Evolutionary conservation across 2,888 invertebrate species (phyloP).

Genomic region (Pheosia tremula): DNA sequence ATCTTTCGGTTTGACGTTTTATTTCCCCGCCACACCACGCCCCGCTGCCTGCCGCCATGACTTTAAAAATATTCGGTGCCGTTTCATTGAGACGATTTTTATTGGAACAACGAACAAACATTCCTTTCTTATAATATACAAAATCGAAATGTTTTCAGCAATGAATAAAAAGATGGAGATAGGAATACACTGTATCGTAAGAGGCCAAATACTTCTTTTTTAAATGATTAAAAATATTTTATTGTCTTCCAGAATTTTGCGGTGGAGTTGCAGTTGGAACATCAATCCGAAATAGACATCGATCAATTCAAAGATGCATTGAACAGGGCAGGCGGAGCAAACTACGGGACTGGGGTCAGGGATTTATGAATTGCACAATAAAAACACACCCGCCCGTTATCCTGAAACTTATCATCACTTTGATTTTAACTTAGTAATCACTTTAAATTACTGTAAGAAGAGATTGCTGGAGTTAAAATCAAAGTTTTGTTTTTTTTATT

Average conservation of each 20-base stretch:
- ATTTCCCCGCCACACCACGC: constrained; percentile 22
- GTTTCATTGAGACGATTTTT: constrained; percentile 39
- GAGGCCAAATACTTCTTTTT: background rate
- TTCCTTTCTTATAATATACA: no score
- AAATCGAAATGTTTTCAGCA: no score
- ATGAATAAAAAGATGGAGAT: no score
- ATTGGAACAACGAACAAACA: no score
- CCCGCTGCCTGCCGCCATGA: background rate
- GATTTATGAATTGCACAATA: constrained; percentile 81
- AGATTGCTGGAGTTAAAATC: constrained; percentile 26
- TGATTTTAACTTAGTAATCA: constrained; percentile 29
- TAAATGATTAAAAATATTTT: background rate
- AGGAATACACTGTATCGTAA: no score
- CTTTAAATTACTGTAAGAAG: background rate
- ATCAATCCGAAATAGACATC: constrained; percentile 87
- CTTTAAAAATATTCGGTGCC: constrained; percentile 24
- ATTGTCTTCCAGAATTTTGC: constrained; percentile 88
- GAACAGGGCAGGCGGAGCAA: constrained; percentile 90
- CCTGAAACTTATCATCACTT: constrained; percentile 47
- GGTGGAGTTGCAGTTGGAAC: constrained; percentile 89
- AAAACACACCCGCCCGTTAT: constrained; percentile 33
- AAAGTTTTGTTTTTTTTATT: constrained; percentile 40
- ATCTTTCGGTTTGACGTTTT: constrained; percentile 29
- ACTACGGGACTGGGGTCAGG: constrained; percentile 91
- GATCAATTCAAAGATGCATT: constrained; percentile 88